Conservation (phyloP, 2,797 vertebrate species). For the Cottoperca gobio region DNA sequence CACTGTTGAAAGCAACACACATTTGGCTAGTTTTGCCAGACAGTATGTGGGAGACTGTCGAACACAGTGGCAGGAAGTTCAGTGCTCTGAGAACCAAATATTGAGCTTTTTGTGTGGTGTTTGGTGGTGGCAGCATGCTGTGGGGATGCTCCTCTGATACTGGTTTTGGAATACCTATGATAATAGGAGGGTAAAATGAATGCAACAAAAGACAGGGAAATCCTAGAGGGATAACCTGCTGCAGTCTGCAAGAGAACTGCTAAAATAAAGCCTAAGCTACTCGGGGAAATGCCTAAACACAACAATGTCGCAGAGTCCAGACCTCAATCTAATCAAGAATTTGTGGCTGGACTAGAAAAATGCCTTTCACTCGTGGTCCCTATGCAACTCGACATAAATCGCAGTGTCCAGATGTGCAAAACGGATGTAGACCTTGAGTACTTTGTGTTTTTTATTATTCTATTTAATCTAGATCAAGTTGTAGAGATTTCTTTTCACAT, state of each 20-base stretch:
- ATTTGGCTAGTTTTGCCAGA: not conserved
- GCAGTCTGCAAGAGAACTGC: slow-evolving; percentile 10
- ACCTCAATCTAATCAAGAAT: slow-evolving; percentile 31
- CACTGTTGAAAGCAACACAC: slow-evolving; percentile 6
- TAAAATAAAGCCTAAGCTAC: slow-evolving; percentile 4
- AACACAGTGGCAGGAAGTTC: not conserved
- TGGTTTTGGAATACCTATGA: not conserved
- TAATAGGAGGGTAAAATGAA: not conserved
- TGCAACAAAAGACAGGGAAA: not conserved
- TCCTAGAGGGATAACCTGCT: slow-evolving; percentile 4
- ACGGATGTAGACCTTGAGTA: not conserved
- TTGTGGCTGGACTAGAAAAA: slow-evolving; percentile 8
- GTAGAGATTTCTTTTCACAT: not conserved
- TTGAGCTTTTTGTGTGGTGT: slow-evolving; percentile 8
- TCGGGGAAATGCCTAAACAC: slow-evolving; percentile 23
- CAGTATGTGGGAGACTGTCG: not conserved
- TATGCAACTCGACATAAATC: not conserved
- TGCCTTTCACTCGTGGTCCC: not conserved
- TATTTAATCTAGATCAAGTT: not conserved
- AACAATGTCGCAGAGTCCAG: slow-evolving; percentile 15
- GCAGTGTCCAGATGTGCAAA: slow-evolving; percentile 7
- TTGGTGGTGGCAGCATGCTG: slow-evolving; percentile 6
- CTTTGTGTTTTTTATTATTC: not conserved
- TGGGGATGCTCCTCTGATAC: slow-evolving; percentile 12
- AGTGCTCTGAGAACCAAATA: not conserved